Evolutionary conservation across 2,888 invertebrate genomes (phyloP).

Genomic region (Gandaritis pyraliata): DNA sequence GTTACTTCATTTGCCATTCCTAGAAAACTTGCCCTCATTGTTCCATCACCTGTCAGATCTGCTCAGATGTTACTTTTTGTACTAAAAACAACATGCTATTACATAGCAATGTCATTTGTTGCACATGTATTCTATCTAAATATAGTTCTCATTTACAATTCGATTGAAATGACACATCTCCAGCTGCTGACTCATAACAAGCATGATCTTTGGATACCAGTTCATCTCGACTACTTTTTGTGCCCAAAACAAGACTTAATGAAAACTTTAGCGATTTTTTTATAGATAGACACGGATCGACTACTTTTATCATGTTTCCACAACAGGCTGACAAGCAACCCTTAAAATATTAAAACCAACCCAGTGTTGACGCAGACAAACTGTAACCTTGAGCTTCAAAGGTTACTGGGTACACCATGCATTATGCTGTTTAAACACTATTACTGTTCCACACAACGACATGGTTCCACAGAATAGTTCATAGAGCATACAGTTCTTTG

Average conservation of each 20-base stretch:
- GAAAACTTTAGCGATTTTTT: not conserved
- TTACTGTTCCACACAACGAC: conserved; percentile 3
- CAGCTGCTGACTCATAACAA: conserved; percentile 19
- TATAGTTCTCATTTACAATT: not conserved
- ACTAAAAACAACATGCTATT: conserved; percentile 2
- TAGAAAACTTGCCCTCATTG: conserved; percentile 6
- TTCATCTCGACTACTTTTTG: conserved; percentile 2
- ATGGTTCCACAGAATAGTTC: not conserved
- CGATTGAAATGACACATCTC: conserved; percentile 15
- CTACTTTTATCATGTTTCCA: not conserved
- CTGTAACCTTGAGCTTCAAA: conserved; percentile 25
- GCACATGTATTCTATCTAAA: conserved; percentile 16
- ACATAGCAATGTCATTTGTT: conserved; percentile 3
- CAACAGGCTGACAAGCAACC: not conserved
- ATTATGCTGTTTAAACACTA: conserved; percentile 22
- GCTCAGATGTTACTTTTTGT: conserved; percentile 17
- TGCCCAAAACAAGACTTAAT: not conserved
- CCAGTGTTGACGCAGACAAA: conserved; percentile 9
- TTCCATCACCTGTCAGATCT: conserved; percentile 11
- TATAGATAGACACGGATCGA: not conserved
- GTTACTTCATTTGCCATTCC: not conserved
- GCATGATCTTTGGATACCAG: conserved; percentile 14
- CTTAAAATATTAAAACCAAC: conserved; percentile 2
- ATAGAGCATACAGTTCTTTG: not conserved
- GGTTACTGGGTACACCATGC: conserved; percentile 13